phyloP scores from a whole-genome alignment of 2,888 invertebrate genomes.

The Drosophila differens region DNA sequence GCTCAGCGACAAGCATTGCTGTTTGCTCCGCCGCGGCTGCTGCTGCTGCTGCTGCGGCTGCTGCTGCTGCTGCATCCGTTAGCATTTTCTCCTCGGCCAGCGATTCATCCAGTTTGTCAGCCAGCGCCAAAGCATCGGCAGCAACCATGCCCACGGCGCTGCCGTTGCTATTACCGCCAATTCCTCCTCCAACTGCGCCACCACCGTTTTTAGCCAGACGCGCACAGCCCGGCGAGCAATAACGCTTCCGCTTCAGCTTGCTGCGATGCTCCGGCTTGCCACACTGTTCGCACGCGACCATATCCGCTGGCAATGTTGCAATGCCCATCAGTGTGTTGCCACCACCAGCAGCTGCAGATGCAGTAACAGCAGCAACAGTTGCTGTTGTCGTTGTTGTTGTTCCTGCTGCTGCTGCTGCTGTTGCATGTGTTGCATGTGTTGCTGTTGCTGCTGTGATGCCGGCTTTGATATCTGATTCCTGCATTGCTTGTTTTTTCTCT shows the following conservation, averaged over 20 bases:
- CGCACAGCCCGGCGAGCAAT: conserved; percentile 91
- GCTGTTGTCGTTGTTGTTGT: conserved; percentile 19
- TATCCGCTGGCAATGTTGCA: conserved; percentile 73
- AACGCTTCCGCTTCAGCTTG: conserved; percentile 91
- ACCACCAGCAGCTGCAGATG: neutral
- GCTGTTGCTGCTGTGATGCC: conserved; percentile 4
- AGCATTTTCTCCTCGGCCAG: conserved; percentile 76
- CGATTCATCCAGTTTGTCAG: conserved; percentile 72
- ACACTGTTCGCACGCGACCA: conserved; percentile 89
- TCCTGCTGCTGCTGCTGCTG: conserved; percentile 12
- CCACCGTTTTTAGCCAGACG: conserved; percentile 75
- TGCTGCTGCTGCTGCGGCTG: conserved; percentile 15
- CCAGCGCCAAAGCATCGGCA: conserved; percentile 56
- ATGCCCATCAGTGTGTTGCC: conserved; percentile 14
- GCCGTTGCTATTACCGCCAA: conserved; percentile 11
- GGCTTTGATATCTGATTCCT: conserved; percentile 72
- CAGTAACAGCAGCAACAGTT: neutral
- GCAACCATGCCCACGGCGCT: conserved; percentile 49
- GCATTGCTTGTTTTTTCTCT: conserved; percentile 83
- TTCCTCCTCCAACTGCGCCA: neutral
- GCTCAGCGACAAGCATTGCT: conserved; percentile 27
- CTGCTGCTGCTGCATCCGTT: conserved; percentile 50
- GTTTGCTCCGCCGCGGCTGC: conserved; percentile 12
- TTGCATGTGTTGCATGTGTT: conserved; percentile 2
- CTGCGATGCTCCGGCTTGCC: conserved; percentile 88